These are phyloP conservation scores for Drosophila neocordata DNA, from an alignment of 1,140 invertebrate species.

Conservation along the genomic window DNA sequence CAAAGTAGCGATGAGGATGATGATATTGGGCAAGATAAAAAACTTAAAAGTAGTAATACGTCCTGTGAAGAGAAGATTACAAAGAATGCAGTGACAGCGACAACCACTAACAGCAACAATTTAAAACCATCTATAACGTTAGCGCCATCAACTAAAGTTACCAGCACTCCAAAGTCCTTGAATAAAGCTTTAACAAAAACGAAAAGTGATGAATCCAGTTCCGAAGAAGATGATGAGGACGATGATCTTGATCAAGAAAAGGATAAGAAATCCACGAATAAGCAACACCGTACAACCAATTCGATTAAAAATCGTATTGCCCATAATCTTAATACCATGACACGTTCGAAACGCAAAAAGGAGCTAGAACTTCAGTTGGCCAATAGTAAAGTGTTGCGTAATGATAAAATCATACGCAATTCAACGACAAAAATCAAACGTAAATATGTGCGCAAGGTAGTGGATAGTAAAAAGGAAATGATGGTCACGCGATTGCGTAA, in stretches of 20 bases:
- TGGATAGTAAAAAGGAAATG: conserved; percentile 67
- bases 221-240: not conserved
- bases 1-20: conserved; percentile 23
- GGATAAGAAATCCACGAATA: conserved; percentile 4
- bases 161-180: conserved; percentile 1
- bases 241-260: not conserved
- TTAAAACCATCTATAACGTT: not conserved
- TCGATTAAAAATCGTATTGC: conserved; percentile 51
- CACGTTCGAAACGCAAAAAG: conserved; percentile 76
- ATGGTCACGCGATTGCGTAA: conserved; percentile 60
- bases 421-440: conserved; percentile 75
- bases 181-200: not conserved
- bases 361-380: conserved; percentile 77
- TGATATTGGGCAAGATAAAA: conserved; percentile 14
- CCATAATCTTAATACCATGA: conserved; percentile 76
- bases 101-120: not conserved
- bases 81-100: not conserved
- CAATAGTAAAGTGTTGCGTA: conserved; percentile 80
- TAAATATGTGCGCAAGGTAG: conserved; percentile 72
- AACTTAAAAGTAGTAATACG: conserved; percentile 19
- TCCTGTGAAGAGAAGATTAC: conserved; percentile 36
- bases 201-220: not conserved
- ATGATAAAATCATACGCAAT: conserved; percentile 79
- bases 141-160: not conserved
- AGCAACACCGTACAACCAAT: conserved; percentile 20